Percentiles rank a stretch among this genome's conserved stretches.
Evolutionary conservation across 2,797 vertebrate species (phyloP).

Genomic region (Rhynchonycteris naso): DNA sequence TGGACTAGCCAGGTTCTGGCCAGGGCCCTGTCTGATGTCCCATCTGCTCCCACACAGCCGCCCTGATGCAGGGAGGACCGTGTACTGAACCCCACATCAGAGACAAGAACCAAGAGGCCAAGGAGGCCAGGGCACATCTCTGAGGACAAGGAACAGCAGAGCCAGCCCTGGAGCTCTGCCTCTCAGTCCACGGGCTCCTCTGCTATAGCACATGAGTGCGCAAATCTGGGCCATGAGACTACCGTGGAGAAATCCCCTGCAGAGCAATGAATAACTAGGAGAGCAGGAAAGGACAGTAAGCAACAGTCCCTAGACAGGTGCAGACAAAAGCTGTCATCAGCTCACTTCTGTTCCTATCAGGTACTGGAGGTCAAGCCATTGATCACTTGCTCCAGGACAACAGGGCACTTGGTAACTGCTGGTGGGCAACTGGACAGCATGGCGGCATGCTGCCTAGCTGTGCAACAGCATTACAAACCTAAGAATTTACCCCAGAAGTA

Average conservation of each 20-base stretch:
- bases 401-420: neutral
- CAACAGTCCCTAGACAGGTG: neutral
- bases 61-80: too few relatives aligned
- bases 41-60: accelerated
- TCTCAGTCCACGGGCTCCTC: neutral
- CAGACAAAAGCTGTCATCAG: neutral
- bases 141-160: accelerated
- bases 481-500: neutral
- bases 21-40: neutral
- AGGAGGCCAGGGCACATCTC: neutral
- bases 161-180: neutral
- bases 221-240: neutral
- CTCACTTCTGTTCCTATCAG: neutral
- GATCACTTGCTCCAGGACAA: neutral
- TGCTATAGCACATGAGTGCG: neutral
- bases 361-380: neutral
- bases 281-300: neutral
- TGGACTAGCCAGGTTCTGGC: accelerated
- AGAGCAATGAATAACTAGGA: neutral
- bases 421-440: neutral
- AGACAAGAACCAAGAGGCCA: neutral
- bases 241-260: neutral
- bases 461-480: neutral
- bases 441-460: accelerated
- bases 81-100: neutral